Conservation (phyloP, 1,140 invertebrate genomes). For the Lepidotrigona ventralis region DNA sequence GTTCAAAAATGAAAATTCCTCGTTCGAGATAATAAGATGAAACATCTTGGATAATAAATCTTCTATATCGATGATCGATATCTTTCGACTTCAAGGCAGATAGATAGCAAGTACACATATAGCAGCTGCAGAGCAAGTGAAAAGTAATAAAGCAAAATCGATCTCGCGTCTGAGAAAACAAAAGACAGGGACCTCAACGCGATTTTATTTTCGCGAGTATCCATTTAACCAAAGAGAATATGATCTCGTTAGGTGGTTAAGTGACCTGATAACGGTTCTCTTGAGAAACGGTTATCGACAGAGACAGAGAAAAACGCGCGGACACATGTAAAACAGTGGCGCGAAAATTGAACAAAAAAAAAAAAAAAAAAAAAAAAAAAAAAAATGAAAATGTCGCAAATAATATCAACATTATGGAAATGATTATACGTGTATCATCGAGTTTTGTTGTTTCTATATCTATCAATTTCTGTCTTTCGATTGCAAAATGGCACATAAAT, state of each 20-base stretch:
- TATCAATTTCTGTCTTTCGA: background rate
- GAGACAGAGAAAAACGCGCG: constrained; percentile 16
- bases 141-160: background rate
- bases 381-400: constrained; percentile 12
- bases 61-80: background rate
- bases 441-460: background rate
- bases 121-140: background rate
- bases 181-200: background rate
- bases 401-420: background rate
- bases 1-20: background rate
- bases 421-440: too few species aligned
- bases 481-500: too few species aligned
- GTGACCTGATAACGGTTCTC: constrained; percentile 49
- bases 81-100: background rate
- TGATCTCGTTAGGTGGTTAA: constrained; percentile 67
- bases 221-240: constrained; percentile 39
- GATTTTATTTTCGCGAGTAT: constrained; percentile 40
- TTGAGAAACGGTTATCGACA: constrained; percentile 40
- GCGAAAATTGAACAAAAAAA: background rate
- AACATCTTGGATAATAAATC: background rate
- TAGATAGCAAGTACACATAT: background rate
- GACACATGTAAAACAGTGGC: background rate
- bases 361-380: constrained; percentile 25
- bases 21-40: background rate
- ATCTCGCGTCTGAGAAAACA: background rate